phyloP scores from a whole-genome alignment of 2,888 invertebrate species.

The Leptopilina myrica region DNA sequence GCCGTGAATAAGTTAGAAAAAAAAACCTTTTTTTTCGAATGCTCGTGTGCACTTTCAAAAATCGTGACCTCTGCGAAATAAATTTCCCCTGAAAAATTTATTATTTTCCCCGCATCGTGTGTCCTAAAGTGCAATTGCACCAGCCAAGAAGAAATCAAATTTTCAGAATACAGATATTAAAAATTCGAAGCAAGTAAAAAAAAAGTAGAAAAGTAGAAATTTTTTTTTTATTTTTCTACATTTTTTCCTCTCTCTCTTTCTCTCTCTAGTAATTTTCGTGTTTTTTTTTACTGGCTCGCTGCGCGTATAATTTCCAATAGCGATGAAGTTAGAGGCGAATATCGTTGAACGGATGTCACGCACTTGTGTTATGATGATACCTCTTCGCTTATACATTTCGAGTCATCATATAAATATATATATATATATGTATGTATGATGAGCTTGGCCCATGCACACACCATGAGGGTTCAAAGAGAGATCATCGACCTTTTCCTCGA shows the following conservation, averaged over 20 bases:
- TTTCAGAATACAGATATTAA: not conserved
- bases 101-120: not conserved
- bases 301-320: too few species aligned
- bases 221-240: too few species aligned
- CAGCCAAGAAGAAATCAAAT: not conserved
- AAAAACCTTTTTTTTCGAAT: not conserved
- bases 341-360: slow-evolving; percentile 35
- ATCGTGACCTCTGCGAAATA: slow-evolving; percentile 3
- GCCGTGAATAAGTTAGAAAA: not conserved
- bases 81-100: slow-evolving; percentile 3
- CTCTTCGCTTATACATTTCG: slow-evolving; percentile 5
- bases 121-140: slow-evolving; percentile 12
- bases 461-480: slow-evolving; percentile 30
- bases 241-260: too few species aligned
- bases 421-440: not conserved
- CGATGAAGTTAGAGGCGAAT: not conserved
- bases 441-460: slow-evolving; percentile 34
- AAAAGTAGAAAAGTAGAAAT: too few species aligned
- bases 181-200: not conserved
- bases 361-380: slow-evolving; percentile 25
- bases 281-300: too few species aligned
- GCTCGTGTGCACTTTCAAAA: not conserved
- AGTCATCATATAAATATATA: slow-evolving; percentile 11
- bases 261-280: too few species aligned
- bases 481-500: slow-evolving; percentile 35